A percentile compares a stretch with the other conserved stretches of the same genome.
These are phyloP conservation scores for Pangasianodon hypophthalmus DNA, from an alignment of 2,113 vertebrate genomes.

Conservation along the genomic window DNA sequence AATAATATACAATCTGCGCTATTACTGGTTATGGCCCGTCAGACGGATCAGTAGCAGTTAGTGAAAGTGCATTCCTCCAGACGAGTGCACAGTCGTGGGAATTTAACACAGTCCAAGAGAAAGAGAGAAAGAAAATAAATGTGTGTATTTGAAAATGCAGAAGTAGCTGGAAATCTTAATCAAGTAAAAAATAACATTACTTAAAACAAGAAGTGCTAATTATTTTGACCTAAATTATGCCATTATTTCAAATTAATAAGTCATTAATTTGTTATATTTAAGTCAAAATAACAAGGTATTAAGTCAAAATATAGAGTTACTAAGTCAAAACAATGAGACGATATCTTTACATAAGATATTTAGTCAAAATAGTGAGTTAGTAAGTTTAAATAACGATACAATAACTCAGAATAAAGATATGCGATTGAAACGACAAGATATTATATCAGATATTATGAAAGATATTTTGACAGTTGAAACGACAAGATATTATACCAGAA, in stretches of 20 bases:
- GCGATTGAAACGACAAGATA: too few relatives aligned
- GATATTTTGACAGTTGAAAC: neutral
- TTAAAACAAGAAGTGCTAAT: neutral
- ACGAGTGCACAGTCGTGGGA: conserved; percentile 26
- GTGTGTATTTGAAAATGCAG: neutral
- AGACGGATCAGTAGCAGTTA: conserved; percentile 26
- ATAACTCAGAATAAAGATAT: neutral
- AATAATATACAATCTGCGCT: conserved; percentile 46
- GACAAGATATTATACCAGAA: neutral
- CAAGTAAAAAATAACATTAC: neutral
- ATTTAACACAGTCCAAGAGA: neutral
- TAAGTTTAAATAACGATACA: neutral
- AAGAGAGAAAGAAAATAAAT: conserved; percentile 19
- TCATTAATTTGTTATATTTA: neutral
- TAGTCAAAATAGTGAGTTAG: neutral
- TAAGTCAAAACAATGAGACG: neutral
- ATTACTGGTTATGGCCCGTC: conserved; percentile 38
- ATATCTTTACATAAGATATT: neutral
- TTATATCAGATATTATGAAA: too few relatives aligned
- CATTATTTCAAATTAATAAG: neutral
- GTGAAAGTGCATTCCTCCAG: conserved; percentile 21
- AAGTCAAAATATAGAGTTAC: neutral
- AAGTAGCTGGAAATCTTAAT: neutral
- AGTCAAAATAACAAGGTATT: neutral
- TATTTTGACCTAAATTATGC: neutral